Percentiles rank a stretch among this genome's conserved stretches.
Conservation (phyloP, 2,797 vertebrate species). For the Phalanger gymnotis region DNA sequence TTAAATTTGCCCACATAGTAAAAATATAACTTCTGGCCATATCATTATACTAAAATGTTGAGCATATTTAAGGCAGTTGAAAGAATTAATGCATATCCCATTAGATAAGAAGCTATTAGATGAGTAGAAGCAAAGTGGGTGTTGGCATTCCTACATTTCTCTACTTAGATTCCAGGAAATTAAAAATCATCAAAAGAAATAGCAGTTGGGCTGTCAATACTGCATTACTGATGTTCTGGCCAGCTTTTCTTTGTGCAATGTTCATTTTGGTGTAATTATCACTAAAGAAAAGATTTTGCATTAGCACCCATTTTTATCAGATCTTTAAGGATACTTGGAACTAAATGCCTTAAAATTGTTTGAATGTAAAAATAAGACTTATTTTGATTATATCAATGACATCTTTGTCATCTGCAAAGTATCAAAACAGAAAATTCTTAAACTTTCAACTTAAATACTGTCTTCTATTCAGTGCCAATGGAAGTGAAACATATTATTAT, state of each 20-base stretch:
- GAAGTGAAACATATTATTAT: slow-evolving; percentile 43
- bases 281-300: slow-evolving; percentile 43
- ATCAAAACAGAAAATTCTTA: slow-evolving; percentile 63
- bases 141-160: slow-evolving; percentile 54
- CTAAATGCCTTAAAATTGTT: slow-evolving; percentile 62
- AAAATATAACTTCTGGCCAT: slow-evolving; percentile 52
- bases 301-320: slow-evolving; percentile 50
- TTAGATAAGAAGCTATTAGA: slow-evolving; percentile 66
- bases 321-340: slow-evolving; percentile 59
- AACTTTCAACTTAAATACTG: slow-evolving; percentile 58
- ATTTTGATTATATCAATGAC: slow-evolving; percentile 62
- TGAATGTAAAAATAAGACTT: slow-evolving; percentile 65
- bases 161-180: slow-evolving; percentile 53
- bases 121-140: slow-evolving; percentile 64
- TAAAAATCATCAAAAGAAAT: slow-evolving; percentile 50
- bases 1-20: slow-evolving; percentile 58
- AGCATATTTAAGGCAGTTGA: slow-evolving; percentile 59
- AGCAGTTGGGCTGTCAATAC: slow-evolving; percentile 53
- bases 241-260: slow-evolving; percentile 46
- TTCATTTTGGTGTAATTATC: slow-evolving; percentile 64
- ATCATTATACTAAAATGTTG: slow-evolving; percentile 55
- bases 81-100: slow-evolving; percentile 62
- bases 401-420: slow-evolving; percentile 57
- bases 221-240: slow-evolving; percentile 50
- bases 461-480: slow-evolving; percentile 23